Percentiles rank a stretch among this genome's conserved stretches.
phyloP scores from a whole-genome alignment of 2,888 invertebrate genomes.

The Bombylius discolor region DNA sequence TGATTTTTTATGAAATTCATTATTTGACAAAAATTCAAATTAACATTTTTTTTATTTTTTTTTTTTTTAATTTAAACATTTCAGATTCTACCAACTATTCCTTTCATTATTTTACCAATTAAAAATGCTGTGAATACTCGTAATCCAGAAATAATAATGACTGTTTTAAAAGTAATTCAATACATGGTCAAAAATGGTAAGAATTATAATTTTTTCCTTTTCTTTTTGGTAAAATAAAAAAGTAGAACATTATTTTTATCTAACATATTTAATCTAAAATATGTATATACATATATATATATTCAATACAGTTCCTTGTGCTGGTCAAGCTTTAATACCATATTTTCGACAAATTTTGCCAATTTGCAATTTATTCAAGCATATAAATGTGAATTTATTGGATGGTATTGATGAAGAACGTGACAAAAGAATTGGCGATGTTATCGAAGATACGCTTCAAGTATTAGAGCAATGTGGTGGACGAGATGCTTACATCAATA shows the following conservation, averaged over 20 bases:
- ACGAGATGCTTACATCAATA: slow-evolving; percentile 92
- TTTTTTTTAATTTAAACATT: not conserved
- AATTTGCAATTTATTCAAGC: slow-evolving; percentile 67
- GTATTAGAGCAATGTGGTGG: slow-evolving; percentile 84
- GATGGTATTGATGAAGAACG: slow-evolving; percentile 79
- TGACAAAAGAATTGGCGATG: slow-evolving; percentile 74
- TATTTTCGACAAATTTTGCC: slow-evolving; percentile 92
- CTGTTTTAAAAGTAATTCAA: slow-evolving; percentile 71
- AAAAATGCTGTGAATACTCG: slow-evolving; percentile 82
- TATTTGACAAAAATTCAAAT: not conserved
- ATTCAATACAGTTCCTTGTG: slow-evolving; percentile 27
- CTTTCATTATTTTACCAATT: slow-evolving; percentile 82
- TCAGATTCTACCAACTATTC: slow-evolving; percentile 65
- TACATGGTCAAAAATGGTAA: slow-evolving; percentile 48
- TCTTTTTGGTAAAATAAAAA: not conserved
- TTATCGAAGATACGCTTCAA: slow-evolving; percentile 86
- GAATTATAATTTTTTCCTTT: not conserved
- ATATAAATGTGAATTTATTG: slow-evolving; percentile 58
- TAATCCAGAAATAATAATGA: slow-evolving; percentile 64
- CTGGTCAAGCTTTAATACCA: slow-evolving; percentile 90
- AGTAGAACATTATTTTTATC: not conserved
- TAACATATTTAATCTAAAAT: not conserved
- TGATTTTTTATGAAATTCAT: too few species aligned
- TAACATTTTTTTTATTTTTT: not conserved
- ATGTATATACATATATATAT: not conserved